Conservation (phyloP, 2,888 invertebrate genomes). For the Drosophila yooni region DNA sequence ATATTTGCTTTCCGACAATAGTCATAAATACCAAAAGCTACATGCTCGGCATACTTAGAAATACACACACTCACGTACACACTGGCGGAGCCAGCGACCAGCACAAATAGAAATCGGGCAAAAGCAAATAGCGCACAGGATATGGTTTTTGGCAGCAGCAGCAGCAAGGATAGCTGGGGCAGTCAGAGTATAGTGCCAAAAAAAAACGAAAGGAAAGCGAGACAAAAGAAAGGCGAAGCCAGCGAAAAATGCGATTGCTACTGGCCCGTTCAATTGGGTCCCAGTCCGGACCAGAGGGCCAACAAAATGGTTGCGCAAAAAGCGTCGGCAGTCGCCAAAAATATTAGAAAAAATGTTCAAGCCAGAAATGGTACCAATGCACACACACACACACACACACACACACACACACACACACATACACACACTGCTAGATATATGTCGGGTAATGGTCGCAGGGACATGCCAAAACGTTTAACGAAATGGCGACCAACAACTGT, state of each 20-base stretch:
- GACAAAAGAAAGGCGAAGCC: slow-evolving; percentile 59
- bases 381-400: slow-evolving; percentile 23
- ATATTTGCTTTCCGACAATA: slow-evolving; percentile 85
- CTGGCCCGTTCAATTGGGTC: slow-evolving; percentile 48
- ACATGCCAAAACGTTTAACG: slow-evolving; percentile 72
- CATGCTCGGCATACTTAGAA: slow-evolving; percentile 84
- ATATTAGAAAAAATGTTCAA: slow-evolving; percentile 70
- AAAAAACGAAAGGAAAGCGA: slow-evolving; percentile 35
- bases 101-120: slow-evolving; percentile 82
- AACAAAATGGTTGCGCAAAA: slow-evolving; percentile 81
- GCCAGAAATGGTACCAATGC: slow-evolving; percentile 44
- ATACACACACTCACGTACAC: slow-evolving; percentile 55
- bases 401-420: slow-evolving; percentile 13
- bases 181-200: slow-evolving; percentile 61
- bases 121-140: slow-evolving; percentile 80
- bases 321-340: slow-evolving; percentile 72
- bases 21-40: slow-evolving; percentile 85
- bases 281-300: slow-evolving; percentile 39
- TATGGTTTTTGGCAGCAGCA: slow-evolving; percentile 75
- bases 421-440: slow-evolving; percentile 4
- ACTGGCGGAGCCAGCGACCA: slow-evolving; percentile 42
- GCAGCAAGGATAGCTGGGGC: slow-evolving; percentile 35
- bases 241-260: slow-evolving; percentile 68
- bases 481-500: slow-evolving; percentile 65
- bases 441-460: slow-evolving; percentile 53